A percentile compares a stretch with the other conserved stretches of the same genome.
phyloP scores from a whole-genome alignment of 2,888 invertebrate genomes.

The Iphiclides podalirius region DNA sequence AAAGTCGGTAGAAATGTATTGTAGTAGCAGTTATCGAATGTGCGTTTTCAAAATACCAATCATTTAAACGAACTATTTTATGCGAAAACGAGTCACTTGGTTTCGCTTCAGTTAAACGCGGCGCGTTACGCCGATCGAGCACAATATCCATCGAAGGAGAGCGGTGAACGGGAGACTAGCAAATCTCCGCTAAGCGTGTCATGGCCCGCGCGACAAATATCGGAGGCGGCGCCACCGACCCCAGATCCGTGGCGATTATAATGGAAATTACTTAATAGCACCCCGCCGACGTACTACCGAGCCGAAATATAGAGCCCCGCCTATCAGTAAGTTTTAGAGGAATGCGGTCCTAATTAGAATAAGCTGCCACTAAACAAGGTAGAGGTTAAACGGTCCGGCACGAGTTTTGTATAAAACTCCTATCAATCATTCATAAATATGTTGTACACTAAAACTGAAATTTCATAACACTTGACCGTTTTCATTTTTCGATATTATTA shows the following conservation, averaged over 20 bases:
- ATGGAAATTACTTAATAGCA: conserved; percentile 16
- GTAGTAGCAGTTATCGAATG: too few species aligned
- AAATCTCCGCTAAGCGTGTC: conserved; percentile 50
- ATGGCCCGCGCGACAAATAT: conserved; percentile 35
- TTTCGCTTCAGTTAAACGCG: too few species aligned
- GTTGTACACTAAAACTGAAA: too few species aligned
- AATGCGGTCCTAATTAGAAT: conserved; percentile 5
- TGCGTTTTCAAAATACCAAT: too few species aligned
- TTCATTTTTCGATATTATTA: too few species aligned
- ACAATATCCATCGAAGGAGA: background rate
- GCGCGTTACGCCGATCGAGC: too few species aligned
- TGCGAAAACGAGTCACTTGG: too few species aligned
- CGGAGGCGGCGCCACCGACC: conserved; percentile 7
- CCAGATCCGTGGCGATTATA: conserved; percentile 7
- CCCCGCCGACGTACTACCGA: conserved; percentile 8
- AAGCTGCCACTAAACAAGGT: background rate
- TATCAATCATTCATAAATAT: too few species aligned
- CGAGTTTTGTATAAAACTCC: background rate
- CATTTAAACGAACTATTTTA: too few species aligned
- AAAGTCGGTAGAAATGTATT: too few species aligned
- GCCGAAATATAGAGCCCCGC: conserved; percentile 3
- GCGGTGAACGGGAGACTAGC: conserved; percentile 46
- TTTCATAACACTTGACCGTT: too few species aligned
- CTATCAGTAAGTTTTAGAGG: background rate
- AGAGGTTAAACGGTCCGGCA: background rate